These are phyloP conservation scores for Coenonympha glycerion DNA, from an alignment of 2,888 invertebrate genomes.

Conservation along the genomic window DNA sequence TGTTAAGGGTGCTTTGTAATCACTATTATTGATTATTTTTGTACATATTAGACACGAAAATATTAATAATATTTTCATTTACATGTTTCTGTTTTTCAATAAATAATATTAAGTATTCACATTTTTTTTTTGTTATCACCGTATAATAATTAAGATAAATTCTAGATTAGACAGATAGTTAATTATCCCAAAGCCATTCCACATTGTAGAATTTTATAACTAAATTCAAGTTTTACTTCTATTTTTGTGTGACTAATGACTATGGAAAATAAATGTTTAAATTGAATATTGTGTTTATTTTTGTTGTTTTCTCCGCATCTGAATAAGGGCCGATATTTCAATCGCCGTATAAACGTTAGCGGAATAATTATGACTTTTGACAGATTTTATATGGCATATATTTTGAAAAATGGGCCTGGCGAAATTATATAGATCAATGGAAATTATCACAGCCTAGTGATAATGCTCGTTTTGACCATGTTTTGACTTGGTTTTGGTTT, in stretches of 20 bases:
- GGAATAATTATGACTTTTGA: too few relatives aligned
- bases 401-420: too few relatives aligned
- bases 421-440: too few relatives aligned
- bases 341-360: too few relatives aligned
- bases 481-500: too few relatives aligned
- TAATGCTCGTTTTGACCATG: too few relatives aligned
- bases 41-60: conserved; percentile 16
- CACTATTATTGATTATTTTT: conserved; percentile 7
- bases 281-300: neutral
- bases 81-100: neutral
- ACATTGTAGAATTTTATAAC: conserved; percentile 10
- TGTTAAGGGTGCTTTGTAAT: conserved; percentile 16
- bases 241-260: conserved; percentile 23
- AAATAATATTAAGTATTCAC: conserved; percentile 5
- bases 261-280: conserved; percentile 21
- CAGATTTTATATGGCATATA: too few relatives aligned
- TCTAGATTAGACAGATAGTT: conserved; percentile 3
- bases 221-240: conserved; percentile 12
- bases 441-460: too few relatives aligned
- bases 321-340: too few relatives aligned
- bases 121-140: neutral
- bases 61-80: conserved; percentile 11
- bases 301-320: neutral
- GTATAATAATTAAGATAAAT: neutral
- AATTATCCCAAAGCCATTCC: conserved; percentile 24